Percentiles rank a stretch among this genome's conserved stretches.
These are phyloP conservation scores for Tanytarsus gracilentus DNA, from an alignment of 2,888 invertebrate species.

Conservation along the genomic window DNA sequence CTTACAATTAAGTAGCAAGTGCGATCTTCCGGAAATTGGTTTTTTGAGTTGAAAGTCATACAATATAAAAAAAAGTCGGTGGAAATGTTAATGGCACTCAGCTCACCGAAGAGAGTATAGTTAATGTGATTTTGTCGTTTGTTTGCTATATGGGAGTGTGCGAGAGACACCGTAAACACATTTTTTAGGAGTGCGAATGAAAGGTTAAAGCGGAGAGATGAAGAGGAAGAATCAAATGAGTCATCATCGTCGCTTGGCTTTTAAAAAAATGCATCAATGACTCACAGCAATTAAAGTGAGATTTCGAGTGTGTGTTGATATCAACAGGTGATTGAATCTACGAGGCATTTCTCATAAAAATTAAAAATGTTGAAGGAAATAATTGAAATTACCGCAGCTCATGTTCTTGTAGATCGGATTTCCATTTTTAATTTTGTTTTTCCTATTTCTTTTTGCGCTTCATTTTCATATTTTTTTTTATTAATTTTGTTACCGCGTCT, in stretches of 20 bases:
- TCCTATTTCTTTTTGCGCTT: too few species aligned
- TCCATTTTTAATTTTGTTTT: too few species aligned
- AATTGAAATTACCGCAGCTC: too few species aligned
- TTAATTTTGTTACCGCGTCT: too few species aligned
- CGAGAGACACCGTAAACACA: too few species aligned
- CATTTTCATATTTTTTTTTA: too few species aligned
- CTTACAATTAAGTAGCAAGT: too few species aligned
- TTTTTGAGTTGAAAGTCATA: not conserved
- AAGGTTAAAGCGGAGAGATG: not conserved
- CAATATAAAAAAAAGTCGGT: too few species aligned
- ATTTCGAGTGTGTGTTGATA: slow-evolving; percentile 1
- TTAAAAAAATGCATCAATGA: not conserved
- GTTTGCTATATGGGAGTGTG: not conserved
- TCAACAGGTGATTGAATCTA: slow-evolving; percentile 17
- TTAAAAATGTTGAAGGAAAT: too few species aligned
- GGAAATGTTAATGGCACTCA: not conserved
- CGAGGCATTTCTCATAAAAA: too few species aligned
- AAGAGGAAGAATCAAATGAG: not conserved
- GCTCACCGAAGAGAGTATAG: too few species aligned
- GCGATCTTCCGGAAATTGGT: slow-evolving; percentile 19
- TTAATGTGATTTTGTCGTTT: not conserved
- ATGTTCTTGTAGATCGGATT: too few species aligned
- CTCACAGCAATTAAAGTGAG: not conserved
- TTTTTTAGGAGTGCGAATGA: not conserved
- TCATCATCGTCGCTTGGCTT: not conserved